Percentiles rank a stretch among this genome's conserved stretches.
These are phyloP conservation scores for Bombyx huttoni DNA, from an alignment of 2,888 invertebrate genomes.

Conservation along the genomic window DNA sequence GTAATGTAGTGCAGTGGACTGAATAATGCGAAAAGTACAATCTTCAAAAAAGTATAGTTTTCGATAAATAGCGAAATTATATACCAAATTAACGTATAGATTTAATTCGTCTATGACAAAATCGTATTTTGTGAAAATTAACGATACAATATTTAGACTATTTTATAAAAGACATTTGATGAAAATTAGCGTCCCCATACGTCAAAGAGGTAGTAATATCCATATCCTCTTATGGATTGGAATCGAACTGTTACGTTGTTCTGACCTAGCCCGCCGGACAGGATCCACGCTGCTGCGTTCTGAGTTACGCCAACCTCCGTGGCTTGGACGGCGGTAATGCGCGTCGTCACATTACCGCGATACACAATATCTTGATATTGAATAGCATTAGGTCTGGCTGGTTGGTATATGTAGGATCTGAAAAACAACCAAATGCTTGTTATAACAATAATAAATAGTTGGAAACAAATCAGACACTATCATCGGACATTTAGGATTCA, in stretches of 20 bases:
- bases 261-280: conserved; percentile 26
- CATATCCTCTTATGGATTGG: conserved; percentile 34
- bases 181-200: conserved; percentile 38
- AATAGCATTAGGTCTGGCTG: conserved; percentile 23
- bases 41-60: too few species aligned
- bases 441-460: too few species aligned
- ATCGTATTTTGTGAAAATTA: too few species aligned
- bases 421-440: conserved; percentile 3
- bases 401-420: conserved; percentile 27
- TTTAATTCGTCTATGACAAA: too few species aligned
- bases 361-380: conserved; percentile 43
- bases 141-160: too few species aligned
- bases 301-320: conserved; percentile 38
- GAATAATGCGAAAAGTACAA: too few species aligned
- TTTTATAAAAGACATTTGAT: neutral
- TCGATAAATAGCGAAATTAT: too few species aligned
- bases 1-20: too few species aligned
- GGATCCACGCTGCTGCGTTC: conserved; percentile 27
- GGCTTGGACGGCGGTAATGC: conserved; percentile 33
- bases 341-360: conserved; percentile 29
- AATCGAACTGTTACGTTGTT: conserved; percentile 36
- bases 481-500: too few species aligned
- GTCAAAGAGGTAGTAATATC: conserved; percentile 41
- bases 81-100: too few species aligned
- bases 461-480: too few species aligned